These are phyloP conservation scores for Didymodactylos carnosus DNA, from an alignment of 2,888 invertebrate genomes.

Conservation along the genomic window DNA sequence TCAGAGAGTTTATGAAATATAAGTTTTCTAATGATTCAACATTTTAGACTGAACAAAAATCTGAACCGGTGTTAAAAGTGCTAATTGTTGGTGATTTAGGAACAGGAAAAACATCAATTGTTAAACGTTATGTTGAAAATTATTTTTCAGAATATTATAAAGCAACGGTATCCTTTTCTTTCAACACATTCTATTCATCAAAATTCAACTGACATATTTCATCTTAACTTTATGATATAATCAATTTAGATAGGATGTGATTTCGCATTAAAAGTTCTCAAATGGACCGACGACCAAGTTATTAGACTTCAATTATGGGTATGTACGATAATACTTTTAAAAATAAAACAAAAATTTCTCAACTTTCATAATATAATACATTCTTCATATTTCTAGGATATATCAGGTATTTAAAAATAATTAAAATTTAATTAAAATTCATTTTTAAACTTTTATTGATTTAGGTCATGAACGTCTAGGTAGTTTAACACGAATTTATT, in stretches of 20 bases:
- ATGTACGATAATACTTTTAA: slow-evolving; percentile 31
- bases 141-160: slow-evolving; percentile 95
- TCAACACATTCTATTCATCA: too few species aligned
- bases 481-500: slow-evolving; percentile 44
- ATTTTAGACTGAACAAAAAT: too few species aligned
- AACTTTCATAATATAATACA: background rate
- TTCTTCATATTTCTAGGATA: background rate
- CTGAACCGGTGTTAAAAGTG: too few species aligned
- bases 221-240: background rate
- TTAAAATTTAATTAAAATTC: slow-evolving; percentile 26
- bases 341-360: slow-evolving; percentile 27
- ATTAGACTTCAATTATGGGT: slow-evolving; percentile 43
- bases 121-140: slow-evolving; percentile 93
- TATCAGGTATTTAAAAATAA: too few species aligned
- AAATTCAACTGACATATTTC: background rate
- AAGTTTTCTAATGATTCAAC: too few species aligned
- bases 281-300: slow-evolving; percentile 40
- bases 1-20: too few species aligned
- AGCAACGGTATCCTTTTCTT: slow-evolving; percentile 50
- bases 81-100: slow-evolving; percentile 91
- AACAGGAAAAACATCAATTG: slow-evolving; percentile 89
- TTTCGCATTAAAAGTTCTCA: slow-evolving; percentile 42
- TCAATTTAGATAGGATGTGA: slow-evolving; percentile 36
- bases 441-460: background rate
- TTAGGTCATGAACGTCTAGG: slow-evolving; percentile 41